Evolutionary conservation across 2,797 vertebrate genomes (phyloP).

Genomic region (Adelosebastes latens): DNA sequence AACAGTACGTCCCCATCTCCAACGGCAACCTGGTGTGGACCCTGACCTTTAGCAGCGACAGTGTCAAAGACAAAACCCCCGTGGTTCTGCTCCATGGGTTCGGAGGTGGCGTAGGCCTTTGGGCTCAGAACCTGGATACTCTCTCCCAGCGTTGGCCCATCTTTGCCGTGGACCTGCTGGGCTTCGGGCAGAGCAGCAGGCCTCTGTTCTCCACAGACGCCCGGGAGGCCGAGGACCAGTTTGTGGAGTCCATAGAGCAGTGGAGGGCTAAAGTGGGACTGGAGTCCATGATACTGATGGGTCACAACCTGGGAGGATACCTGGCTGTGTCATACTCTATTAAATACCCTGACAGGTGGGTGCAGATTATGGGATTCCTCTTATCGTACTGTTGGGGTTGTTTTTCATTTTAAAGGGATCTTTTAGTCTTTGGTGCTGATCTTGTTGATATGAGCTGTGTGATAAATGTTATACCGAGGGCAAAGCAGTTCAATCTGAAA

Average conservation of each 20-base stretch:
- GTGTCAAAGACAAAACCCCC: constrained; percentile 83
- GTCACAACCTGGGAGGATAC: constrained; percentile 96
- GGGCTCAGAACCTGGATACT: constrained; percentile 92
- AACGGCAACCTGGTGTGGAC: constrained; percentile 91
- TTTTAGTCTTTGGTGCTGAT: not conserved
- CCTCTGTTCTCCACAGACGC: constrained; percentile 88
- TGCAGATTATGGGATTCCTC: constrained; percentile 18
- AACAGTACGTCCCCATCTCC: constrained; percentile 85
- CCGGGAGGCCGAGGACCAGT: constrained; percentile 89
- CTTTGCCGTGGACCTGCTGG: constrained; percentile 92
- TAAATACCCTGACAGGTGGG: constrained; percentile 90
- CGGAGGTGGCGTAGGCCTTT: constrained; percentile 93
- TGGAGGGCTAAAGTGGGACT: constrained; percentile 90
- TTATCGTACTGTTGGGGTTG: not conserved
- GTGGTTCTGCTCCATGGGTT: constrained; percentile 95
- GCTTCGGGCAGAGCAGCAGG: constrained; percentile 95
- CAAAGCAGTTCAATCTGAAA: not conserved
- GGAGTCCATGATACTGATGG: constrained; percentile 92
- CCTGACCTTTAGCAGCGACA: constrained; percentile 79
- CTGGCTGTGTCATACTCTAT: constrained; percentile 91
- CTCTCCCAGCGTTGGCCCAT: constrained; percentile 87
- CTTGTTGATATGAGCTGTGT: not conserved
- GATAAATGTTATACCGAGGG: not conserved
- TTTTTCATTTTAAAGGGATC: not conserved
- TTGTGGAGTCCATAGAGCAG: constrained; percentile 93